Percentiles rank a stretch among this genome's conserved stretches.
Conservation (phyloP, 1,140 invertebrate genomes). For the Chionoecetes opilio region DNA sequence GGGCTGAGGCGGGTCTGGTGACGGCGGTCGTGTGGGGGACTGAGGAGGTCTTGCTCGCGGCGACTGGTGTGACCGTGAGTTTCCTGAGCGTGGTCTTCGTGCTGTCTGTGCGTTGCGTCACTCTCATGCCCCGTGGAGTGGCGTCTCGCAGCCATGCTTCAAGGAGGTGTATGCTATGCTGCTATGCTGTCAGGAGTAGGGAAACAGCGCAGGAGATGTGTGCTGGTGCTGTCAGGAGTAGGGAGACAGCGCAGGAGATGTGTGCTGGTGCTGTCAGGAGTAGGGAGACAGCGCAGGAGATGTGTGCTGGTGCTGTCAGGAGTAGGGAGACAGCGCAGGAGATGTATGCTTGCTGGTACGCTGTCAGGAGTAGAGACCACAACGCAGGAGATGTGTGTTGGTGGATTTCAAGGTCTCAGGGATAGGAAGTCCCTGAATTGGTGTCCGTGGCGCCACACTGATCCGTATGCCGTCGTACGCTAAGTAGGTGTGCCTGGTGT, state of each 20-base stretch:
- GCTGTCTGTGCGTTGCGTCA: neutral
- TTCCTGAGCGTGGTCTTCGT: neutral
- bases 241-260: too few species aligned
- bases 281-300: too few species aligned
- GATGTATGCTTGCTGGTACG: too few species aligned
- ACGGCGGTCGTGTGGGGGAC: neutral
- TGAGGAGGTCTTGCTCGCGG: neutral
- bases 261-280: too few species aligned
- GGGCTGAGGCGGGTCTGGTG: slow-evolving; percentile 4
- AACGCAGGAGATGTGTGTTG: too few species aligned
- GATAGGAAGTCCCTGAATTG: too few species aligned
- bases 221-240: too few species aligned
- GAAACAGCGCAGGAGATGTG: neutral
- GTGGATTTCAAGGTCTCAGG: too few species aligned
- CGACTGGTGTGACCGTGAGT: neutral
- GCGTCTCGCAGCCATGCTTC: neutral
- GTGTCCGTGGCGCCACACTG: neutral
- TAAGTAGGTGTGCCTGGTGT: slow-evolving; percentile 9
- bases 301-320: too few species aligned
- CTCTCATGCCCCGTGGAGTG: neutral
- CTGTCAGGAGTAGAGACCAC: too few species aligned
- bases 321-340: too few species aligned
- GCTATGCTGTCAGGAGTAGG: neutral
- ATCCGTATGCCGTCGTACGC: neutral
- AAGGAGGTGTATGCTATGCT: neutral